phyloP scores from a whole-genome alignment of 1,140 invertebrate genomes.

The Druon quercuslanigerum region DNA sequence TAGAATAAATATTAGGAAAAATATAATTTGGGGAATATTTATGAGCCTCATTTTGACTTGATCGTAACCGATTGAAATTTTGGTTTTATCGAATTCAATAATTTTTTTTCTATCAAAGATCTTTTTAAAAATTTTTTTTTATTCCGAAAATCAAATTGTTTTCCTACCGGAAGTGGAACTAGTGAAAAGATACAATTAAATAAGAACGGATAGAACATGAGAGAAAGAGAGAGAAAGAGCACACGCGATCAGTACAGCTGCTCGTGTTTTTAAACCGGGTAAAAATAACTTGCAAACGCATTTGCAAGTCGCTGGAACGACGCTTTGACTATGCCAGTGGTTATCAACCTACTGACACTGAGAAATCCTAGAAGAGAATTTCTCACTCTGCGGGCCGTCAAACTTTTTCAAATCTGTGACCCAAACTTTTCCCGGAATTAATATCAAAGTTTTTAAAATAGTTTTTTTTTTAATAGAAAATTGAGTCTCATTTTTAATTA shows the following conservation, averaged over 20 bases:
- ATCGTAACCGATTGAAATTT: too few species aligned
- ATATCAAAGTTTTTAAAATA: too few species aligned
- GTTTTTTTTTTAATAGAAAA: too few species aligned
- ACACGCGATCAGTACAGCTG: slow-evolving; percentile 25
- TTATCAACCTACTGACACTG: neutral
- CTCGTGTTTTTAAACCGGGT: slow-evolving; percentile 27
- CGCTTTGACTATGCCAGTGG: slow-evolving; percentile 29
- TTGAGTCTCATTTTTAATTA: too few species aligned
- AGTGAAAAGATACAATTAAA: slow-evolving; percentile 1
- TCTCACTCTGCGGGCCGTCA: neutral
- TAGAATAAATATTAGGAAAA: too few species aligned
- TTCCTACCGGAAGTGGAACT: neutral
- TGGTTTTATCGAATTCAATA: too few species aligned
- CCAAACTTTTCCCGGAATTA: neutral
- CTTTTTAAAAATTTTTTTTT: too few species aligned
- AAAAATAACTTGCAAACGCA: slow-evolving; percentile 29
- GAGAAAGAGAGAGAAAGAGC: neutral
- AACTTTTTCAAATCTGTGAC: neutral
- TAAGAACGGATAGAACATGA: slow-evolving; percentile 1
- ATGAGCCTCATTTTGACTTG: too few species aligned
- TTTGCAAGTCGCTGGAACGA: slow-evolving; percentile 31
- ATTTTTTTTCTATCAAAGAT: too few species aligned
- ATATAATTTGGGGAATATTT: too few species aligned
- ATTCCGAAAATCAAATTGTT: too few species aligned
- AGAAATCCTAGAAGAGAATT: neutral